Conservation (phyloP, 2,113 vertebrate species). For the Myocastor coypus region DNA sequence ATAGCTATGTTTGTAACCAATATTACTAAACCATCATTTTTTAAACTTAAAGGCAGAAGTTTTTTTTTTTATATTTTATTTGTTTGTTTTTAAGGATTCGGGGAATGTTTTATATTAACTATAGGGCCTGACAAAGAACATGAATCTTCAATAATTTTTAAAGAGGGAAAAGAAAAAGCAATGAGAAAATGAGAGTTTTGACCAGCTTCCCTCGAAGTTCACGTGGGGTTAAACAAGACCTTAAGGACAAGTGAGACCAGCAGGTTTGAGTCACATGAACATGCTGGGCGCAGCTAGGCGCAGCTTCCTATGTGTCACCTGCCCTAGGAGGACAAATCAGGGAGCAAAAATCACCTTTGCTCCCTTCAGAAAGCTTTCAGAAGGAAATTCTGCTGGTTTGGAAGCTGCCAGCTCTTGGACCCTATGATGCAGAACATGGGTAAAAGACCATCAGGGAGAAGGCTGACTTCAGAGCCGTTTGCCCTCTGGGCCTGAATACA, state of each 20-base stretch:
- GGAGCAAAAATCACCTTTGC: not conserved
- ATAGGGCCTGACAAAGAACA: slow-evolving; percentile 72
- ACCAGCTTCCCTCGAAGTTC: slow-evolving; percentile 60
- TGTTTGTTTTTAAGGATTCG: slow-evolving; percentile 73
- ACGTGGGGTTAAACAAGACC: slow-evolving; percentile 48
- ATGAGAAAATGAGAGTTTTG: slow-evolving; percentile 62
- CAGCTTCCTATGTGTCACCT: not conserved
- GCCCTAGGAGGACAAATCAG: not conserved
- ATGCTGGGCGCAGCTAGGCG: not conserved
- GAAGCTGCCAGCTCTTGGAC: not conserved
- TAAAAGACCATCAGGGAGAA: slow-evolving; percentile 3
- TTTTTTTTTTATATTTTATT: slow-evolving; percentile 58
- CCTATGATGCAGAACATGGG: not conserved
- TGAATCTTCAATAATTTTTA: slow-evolving; percentile 66
- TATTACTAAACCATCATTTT: slow-evolving; percentile 82
- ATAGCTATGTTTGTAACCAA: slow-evolving; percentile 84
- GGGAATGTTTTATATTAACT: slow-evolving; percentile 82
- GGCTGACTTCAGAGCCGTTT: slow-evolving; percentile 1
- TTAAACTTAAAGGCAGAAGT: slow-evolving; percentile 76
- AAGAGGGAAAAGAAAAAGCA: slow-evolving; percentile 29
- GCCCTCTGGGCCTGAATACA: not conserved
- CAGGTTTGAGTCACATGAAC: slow-evolving; percentile 29
- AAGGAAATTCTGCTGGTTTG: not conserved
- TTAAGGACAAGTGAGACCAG: slow-evolving; percentile 36
- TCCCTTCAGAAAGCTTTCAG: slow-evolving; percentile 40